Evolutionary conservation across 1,140 invertebrate genomes (phyloP).

Genomic region (Meloidogyne chitwoodi): DNA sequence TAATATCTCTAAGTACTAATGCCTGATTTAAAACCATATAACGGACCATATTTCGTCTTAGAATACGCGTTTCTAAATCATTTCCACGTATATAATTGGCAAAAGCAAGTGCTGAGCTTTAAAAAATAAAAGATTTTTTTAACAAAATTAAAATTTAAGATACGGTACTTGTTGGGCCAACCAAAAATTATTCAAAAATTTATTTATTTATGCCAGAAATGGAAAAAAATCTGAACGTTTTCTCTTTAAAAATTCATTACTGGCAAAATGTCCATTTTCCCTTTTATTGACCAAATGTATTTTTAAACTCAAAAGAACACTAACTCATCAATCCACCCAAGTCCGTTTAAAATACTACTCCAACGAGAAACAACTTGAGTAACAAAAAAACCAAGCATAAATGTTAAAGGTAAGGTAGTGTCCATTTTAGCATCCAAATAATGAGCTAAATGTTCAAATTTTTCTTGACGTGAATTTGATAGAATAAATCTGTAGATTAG

Average conservation of each 20-base stretch:
- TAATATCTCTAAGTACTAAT: slow-evolving; percentile 51
- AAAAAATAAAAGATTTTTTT: background rate
- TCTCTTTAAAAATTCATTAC: no score
- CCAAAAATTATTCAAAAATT: no score
- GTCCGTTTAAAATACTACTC: slow-evolving; percentile 49
- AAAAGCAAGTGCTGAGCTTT: slow-evolving; percentile 40
- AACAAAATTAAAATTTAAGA: no score
- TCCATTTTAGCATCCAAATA: slow-evolving; percentile 46
- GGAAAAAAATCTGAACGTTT: no score
- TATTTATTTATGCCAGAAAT: no score
- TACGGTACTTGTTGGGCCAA: no score
- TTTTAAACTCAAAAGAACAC: no score
- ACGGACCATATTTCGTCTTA: slow-evolving; percentile 37
- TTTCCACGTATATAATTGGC: slow-evolving; percentile 47
- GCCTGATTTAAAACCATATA: slow-evolving; percentile 49
- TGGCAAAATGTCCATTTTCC: no score
- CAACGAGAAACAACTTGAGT: slow-evolving; percentile 42
- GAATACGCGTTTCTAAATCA: slow-evolving; percentile 78
- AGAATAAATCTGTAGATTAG: slow-evolving; percentile 35
- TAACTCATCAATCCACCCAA: slow-evolving; percentile 58
- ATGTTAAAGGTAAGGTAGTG: slow-evolving; percentile 40
- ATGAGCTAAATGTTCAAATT: slow-evolving; percentile 46
- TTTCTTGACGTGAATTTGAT: slow-evolving; percentile 26
- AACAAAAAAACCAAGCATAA: slow-evolving; percentile 49
- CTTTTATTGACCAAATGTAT: no score